phyloP scores from a whole-genome alignment of 2,113 vertebrate species.

The Enhydra lutris region DNA sequence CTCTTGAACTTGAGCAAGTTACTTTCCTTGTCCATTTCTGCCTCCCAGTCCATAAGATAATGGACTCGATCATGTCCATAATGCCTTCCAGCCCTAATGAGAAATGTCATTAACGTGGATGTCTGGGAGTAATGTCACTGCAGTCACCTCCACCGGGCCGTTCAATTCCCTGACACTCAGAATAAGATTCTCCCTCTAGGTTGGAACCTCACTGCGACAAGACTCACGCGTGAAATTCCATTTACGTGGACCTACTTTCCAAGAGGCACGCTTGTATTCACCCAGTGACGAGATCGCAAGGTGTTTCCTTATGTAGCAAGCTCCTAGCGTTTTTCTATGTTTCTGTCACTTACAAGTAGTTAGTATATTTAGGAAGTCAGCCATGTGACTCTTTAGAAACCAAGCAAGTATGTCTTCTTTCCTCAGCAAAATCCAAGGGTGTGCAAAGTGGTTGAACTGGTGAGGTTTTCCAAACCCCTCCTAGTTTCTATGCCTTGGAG shows the following conservation, averaged over 20 bases:
- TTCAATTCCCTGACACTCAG: neutral
- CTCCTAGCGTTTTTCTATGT: neutral
- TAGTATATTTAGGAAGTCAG: neutral
- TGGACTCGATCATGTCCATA: neutral
- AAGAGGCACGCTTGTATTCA: neutral
- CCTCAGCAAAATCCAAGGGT: neutral
- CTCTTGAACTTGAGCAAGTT: neutral
- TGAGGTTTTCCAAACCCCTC: neutral
- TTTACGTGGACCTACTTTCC: neutral
- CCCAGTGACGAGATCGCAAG: rapidly evolving
- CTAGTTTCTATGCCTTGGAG: neutral
- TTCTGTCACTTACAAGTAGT: neutral
- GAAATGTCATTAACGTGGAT: neutral
- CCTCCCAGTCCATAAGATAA: neutral
- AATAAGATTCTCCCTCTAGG: neutral
- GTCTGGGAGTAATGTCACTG: neutral
- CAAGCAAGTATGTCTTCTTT: neutral
- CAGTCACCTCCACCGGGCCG: neutral
- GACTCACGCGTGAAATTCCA: neutral
- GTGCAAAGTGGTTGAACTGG: neutral
- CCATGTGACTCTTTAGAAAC: neutral
- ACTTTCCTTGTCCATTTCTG: neutral
- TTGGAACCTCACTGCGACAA: neutral
- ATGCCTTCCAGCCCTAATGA: neutral
- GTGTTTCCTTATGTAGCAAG: neutral